A percentile compares a stretch with the other conserved stretches of the same genome.
Conservation (phyloP, 2,888 invertebrate species). For the Aporophyla lueneburgensis region DNA sequence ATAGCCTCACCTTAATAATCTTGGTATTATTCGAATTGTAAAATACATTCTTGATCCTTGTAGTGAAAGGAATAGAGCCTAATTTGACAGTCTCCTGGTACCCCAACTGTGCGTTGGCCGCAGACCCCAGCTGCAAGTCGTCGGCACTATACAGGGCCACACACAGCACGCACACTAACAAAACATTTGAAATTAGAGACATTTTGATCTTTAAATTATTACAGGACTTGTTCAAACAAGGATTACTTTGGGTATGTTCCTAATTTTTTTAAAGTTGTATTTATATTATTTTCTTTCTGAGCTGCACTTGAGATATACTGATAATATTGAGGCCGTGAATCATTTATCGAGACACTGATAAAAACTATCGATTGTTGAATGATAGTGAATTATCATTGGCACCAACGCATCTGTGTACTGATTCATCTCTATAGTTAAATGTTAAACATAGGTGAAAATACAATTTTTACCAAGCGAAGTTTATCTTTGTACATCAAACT, state of each 20-base stretch:
- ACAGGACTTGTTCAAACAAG: neutral
- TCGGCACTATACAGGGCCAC: conserved; percentile 60
- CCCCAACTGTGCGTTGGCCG: conserved; percentile 72
- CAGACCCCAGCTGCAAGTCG: conserved; percentile 78
- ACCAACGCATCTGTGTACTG: neutral
- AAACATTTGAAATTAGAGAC: conserved; percentile 29
- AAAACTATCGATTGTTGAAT: conserved; percentile 35
- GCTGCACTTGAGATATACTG: conserved; percentile 48
- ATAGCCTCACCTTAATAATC: conserved; percentile 78
- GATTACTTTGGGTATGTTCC: conserved; percentile 6
- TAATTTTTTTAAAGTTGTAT: neutral
- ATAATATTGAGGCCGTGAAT: conserved; percentile 31
- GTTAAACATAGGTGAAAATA: too few relatives aligned
- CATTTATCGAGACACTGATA: conserved; percentile 39
- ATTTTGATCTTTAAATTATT: conserved; percentile 29
- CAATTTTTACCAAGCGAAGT: too few relatives aligned
- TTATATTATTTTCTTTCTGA: conserved; percentile 45
- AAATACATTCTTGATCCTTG: conserved; percentile 83
- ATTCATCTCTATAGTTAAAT: conserved; percentile 36
- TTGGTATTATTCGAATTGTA: conserved; percentile 76
- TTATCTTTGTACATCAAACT: neutral
- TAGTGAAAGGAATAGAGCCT: conserved; percentile 74
- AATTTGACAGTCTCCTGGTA: conserved; percentile 80
- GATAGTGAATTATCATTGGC: neutral
- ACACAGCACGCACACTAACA: conserved; percentile 46